Conservation (phyloP, 2,888 invertebrate species). For the Tenthredo amoena region DNA sequence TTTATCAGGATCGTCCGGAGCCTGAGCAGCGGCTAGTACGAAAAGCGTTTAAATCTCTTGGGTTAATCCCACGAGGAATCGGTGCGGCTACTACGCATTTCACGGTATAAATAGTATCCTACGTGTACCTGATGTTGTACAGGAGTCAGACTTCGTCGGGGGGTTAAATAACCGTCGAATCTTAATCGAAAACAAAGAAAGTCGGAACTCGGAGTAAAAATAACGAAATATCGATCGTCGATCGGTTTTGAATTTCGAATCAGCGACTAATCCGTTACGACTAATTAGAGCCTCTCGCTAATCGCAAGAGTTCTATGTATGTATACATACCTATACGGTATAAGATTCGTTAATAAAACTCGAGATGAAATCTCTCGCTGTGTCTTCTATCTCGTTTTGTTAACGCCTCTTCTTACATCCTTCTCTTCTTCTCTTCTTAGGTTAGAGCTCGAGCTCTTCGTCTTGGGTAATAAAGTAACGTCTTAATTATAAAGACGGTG, state of each 20-base stretch:
- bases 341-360: not conserved
- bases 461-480: slow-evolving; percentile 70
- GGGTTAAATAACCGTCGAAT: not conserved
- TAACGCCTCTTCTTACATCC: not conserved
- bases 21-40: slow-evolving; percentile 48
- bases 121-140: not conserved
- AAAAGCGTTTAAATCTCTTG: slow-evolving; percentile 66
- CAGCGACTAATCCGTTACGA: not conserved
- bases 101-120: not conserved
- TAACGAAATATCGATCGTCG: not conserved
- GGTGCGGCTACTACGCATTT: slow-evolving; percentile 16
- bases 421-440: slow-evolving; percentile 34
- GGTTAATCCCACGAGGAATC: slow-evolving; percentile 65
- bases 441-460: slow-evolving; percentile 48
- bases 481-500: slow-evolving; percentile 73
- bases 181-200: not conserved
- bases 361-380: slow-evolving; percentile 20
- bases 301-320: not conserved
- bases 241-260: not conserved
- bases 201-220: not conserved
- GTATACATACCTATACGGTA: not conserved
- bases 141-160: not conserved
- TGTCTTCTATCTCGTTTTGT: not conserved
- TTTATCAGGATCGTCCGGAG: slow-evolving; percentile 62
- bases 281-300: not conserved